phyloP scores from a whole-genome alignment of 2,888 invertebrate genomes.

The Euproctis similis region DNA sequence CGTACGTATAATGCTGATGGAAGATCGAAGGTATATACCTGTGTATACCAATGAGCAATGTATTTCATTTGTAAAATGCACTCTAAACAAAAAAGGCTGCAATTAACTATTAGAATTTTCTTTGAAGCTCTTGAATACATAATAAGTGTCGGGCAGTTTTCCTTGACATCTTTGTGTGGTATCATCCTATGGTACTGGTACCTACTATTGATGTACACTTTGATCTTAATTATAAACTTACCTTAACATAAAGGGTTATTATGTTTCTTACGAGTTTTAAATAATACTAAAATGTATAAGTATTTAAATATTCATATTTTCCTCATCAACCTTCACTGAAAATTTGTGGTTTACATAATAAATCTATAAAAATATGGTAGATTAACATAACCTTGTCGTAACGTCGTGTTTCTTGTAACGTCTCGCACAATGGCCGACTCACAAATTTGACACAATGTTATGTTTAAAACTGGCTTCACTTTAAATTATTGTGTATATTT shows the following conservation, averaged over 20 bases:
- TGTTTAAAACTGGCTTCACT: too few relatives aligned
- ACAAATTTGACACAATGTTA: too few relatives aligned
- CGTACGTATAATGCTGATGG: too few relatives aligned
- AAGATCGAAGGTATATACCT: too few relatives aligned
- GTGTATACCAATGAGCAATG: too few relatives aligned
- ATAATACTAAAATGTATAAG: neutral
- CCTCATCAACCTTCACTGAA: constrained; percentile 4
- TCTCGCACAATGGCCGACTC: too few relatives aligned
- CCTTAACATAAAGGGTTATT: neutral
- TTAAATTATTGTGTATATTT: neutral
- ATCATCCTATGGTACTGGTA: constrained; percentile 15
- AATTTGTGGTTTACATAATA: neutral
- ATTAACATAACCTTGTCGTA: too few relatives aligned
- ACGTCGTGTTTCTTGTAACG: too few relatives aligned
- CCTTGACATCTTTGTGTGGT: constrained; percentile 47
- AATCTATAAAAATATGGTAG: too few relatives aligned
- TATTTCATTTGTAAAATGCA: too few relatives aligned
- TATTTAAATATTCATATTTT: constrained; percentile 3
- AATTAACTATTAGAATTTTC: constrained; percentile 28
- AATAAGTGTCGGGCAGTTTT: too few relatives aligned
- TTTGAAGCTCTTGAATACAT: too few relatives aligned
- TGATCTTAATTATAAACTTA: neutral
- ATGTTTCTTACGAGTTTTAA: neutral
- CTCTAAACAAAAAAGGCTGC: constrained; percentile 26
- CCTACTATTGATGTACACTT: constrained; percentile 1